Evolutionary conservation across 2,113 vertebrate genomes (phyloP).

Genomic region (Plecotus auritus): DNA sequence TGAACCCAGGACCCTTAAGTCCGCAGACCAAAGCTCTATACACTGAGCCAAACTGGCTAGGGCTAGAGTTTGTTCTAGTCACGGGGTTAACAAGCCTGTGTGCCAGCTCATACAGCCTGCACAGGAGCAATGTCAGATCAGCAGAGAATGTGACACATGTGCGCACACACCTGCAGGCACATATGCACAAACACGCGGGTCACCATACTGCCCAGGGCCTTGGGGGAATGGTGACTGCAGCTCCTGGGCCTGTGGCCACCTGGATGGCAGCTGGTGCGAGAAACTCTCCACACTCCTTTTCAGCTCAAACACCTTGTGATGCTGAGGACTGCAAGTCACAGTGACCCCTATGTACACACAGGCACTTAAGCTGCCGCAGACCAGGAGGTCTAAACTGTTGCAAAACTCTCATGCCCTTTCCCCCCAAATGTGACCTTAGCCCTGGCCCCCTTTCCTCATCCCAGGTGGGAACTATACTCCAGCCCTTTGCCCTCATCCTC

Average conservation of each 20-base stretch:
- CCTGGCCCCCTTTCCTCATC: background rate
- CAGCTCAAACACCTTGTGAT: background rate
- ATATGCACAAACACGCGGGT: background rate
- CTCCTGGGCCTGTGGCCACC: no score
- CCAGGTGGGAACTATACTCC: accelerated
- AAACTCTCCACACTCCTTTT: background rate
- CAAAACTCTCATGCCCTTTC: background rate
- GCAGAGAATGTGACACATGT: background rate
- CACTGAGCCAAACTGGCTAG: no score
- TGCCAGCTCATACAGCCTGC: conserved; percentile 9
- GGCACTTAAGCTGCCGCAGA: background rate
- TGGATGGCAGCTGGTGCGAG: background rate
- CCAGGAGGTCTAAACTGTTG: background rate
- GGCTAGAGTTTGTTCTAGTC: conserved; percentile 60
- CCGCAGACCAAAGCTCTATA: no score
- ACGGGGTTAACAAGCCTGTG: background rate
- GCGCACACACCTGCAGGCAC: background rate
- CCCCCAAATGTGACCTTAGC: background rate
- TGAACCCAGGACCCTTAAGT: no score
- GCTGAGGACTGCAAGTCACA: background rate
- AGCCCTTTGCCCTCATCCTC: no score
- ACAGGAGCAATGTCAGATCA: background rate
- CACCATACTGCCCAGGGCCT: background rate
- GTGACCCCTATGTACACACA: background rate
- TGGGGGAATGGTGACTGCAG: background rate